Evolutionary conservation across 2,797 vertebrate genomes (phyloP).

Genomic region (Prionace glauca): DNA sequence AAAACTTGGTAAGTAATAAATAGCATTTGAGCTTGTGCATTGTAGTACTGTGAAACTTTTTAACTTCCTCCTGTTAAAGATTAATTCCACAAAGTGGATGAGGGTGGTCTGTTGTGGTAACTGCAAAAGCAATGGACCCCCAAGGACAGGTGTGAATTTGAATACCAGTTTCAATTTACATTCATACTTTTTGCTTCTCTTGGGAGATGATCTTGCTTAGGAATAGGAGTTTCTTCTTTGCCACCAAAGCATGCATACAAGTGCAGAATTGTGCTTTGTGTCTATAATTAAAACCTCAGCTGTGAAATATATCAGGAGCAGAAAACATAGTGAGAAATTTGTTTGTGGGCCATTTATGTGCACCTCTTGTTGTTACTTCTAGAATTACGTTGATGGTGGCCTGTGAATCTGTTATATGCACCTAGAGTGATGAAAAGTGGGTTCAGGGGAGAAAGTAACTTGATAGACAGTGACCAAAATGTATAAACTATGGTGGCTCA

Average conservation of each 20-base stretch:
- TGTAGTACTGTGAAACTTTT: not conserved
- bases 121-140: not conserved
- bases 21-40: not conserved
- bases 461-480: not conserved
- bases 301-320: not conserved
- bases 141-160: not conserved
- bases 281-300: not conserved
- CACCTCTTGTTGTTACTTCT: not conserved
- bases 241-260: not conserved
- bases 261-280: not conserved
- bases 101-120: conserved; percentile 9
- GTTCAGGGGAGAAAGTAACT: not conserved
- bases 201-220: not conserved
- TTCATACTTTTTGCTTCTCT: not conserved
- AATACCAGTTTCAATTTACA: not conserved
- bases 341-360: not conserved
- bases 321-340: not conserved
- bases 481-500: not conserved
- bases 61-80: not conserved
- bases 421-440: not conserved
- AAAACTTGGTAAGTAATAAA: conserved; percentile 71
- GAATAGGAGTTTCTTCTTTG: not conserved
- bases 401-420: not conserved
- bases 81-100: not conserved
- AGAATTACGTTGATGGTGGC: not conserved